These are phyloP conservation scores for Spicauda simplicius DNA, from an alignment of 2,888 invertebrate species.

Conservation along the genomic window DNA sequence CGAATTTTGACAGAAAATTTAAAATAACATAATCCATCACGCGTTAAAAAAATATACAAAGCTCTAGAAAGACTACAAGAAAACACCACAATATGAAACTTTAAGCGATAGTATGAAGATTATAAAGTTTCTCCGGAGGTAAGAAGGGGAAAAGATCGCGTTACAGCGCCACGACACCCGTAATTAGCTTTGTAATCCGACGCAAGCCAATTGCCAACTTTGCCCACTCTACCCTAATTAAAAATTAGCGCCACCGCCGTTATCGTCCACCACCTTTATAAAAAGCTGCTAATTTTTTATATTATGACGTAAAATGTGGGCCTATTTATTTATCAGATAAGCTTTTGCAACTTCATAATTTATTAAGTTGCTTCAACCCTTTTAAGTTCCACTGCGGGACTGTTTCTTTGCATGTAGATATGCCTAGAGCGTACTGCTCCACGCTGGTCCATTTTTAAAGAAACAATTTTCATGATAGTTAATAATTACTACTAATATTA, in stretches of 20 bases:
- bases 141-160: slow-evolving; percentile 31
- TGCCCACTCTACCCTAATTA: slow-evolving; percentile 61
- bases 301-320: background rate
- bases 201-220: slow-evolving; percentile 53
- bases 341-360: background rate
- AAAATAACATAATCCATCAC: too few species aligned
- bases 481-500: too few species aligned
- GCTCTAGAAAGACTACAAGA: too few species aligned
- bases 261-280: slow-evolving; percentile 54
- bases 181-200: slow-evolving; percentile 79
- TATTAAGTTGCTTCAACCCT: background rate
- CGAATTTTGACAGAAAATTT: too few species aligned
- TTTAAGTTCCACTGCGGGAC: too few species aligned
- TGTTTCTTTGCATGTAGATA: too few species aligned
- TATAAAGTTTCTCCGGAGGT: slow-evolving; percentile 33
- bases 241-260: slow-evolving; percentile 66
- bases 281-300: slow-evolving; percentile 53
- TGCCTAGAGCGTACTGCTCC: too few species aligned
- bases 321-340: slow-evolving; percentile 5
- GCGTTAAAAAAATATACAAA: too few species aligned
- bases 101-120: background rate
- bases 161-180: slow-evolving; percentile 61
- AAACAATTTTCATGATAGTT: too few species aligned
- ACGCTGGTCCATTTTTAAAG: too few species aligned
- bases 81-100: background rate